phyloP scores from a whole-genome alignment of 1,140 invertebrate genomes.

The Stratiolaelaps scimitus region DNA sequence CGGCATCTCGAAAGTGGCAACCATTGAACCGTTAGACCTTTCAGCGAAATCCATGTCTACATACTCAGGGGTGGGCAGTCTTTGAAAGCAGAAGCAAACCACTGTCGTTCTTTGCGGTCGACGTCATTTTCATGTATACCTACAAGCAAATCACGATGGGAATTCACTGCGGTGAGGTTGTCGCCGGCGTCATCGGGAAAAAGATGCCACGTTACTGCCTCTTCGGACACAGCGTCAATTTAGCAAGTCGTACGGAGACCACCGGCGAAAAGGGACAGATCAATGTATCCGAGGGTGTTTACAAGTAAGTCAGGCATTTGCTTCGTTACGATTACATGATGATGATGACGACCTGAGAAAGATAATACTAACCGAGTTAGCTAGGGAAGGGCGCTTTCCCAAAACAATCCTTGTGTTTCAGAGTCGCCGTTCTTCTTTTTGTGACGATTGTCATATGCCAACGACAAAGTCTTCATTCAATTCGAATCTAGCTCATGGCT shows the following conservation, averaged over 20 bases:
- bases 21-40: no score
- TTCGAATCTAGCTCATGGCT: no score
- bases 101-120: slow-evolving; percentile 34
- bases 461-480: no score
- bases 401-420: no score
- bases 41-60: no score
- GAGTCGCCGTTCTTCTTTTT: no score
- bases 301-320: slow-evolving; percentile 57
- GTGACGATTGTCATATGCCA: no score
- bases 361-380: no score
- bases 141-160: slow-evolving; percentile 80
- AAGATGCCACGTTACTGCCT: slow-evolving; percentile 93
- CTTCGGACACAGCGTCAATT: slow-evolving; percentile 90
- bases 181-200: slow-evolving; percentile 90
- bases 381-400: no score
- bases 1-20: no score
- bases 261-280: slow-evolving; percentile 78
- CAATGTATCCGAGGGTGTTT: slow-evolving; percentile 85
- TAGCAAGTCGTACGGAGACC: slow-evolving; percentile 87
- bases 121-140: slow-evolving; percentile 34
- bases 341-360: no score
- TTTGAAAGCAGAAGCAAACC: slow-evolving; percentile 21
- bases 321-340: no score
- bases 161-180: slow-evolving; percentile 87
- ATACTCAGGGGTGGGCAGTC: neutral